Conservation (phyloP, 1,140 invertebrate species). For the Stegodyphus dumicola region DNA sequence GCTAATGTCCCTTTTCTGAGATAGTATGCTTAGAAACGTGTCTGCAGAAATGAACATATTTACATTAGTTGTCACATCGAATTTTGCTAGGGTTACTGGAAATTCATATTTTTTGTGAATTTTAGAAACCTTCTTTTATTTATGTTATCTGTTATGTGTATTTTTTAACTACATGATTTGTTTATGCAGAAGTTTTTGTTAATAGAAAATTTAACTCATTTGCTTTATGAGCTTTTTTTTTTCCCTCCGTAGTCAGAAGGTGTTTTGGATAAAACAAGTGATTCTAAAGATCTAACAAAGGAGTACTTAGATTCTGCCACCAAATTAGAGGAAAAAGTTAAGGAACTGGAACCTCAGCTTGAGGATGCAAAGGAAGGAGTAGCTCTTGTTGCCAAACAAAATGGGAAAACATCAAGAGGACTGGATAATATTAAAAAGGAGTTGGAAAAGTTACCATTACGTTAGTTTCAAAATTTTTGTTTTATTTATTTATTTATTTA, state of each 20-base stretch:
- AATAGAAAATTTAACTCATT: too few species aligned
- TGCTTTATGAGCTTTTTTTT: neutral
- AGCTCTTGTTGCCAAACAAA: constrained; percentile 69
- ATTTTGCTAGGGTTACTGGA: too few species aligned
- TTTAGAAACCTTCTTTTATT: too few species aligned
- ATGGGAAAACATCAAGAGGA: constrained; percentile 65
- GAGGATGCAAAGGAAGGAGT: constrained; percentile 69
- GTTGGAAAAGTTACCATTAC: constrained; percentile 68
- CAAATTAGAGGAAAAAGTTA: constrained; percentile 25
- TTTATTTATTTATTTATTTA: neutral
- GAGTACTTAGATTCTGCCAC: constrained; percentile 17
- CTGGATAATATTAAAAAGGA: constrained; percentile 67
- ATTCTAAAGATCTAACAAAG: constrained; percentile 15
- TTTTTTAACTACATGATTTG: too few species aligned
- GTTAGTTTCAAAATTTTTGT: constrained; percentile 64
- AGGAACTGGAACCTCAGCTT: constrained; percentile 72
- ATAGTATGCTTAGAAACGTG: too few species aligned
- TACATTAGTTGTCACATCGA: too few species aligned
- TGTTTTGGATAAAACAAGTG: constrained; percentile 36
- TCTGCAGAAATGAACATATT: too few species aligned
- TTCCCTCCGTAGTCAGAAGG: constrained; percentile 24
- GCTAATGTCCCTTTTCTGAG: too few species aligned
- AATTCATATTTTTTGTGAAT: too few species aligned
- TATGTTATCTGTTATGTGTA: too few species aligned
- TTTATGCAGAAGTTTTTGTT: too few species aligned